Evolutionary conservation across 2,113 vertebrate genomes (phyloP), one percentile per base, ranked within the genome.

Genomic region (Henicopernis longicauda): DNA sequence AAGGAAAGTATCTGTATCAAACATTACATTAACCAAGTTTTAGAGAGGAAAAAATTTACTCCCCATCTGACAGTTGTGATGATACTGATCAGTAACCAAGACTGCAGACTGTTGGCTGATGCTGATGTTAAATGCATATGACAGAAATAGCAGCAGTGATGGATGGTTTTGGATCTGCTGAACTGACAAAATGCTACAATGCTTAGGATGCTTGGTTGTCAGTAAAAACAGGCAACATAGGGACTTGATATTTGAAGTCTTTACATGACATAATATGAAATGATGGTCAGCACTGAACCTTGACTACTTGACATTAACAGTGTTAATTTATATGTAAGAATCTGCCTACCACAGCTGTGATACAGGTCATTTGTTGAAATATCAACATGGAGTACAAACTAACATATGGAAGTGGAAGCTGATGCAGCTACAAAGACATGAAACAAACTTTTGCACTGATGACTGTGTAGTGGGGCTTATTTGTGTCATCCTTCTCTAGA

Each of bases 131-230:
- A 98, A 90, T 42, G 85, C 5, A 0, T 96, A 92, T 98, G 98
- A 98, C 98, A 98, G 97, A 97, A 97, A 76, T 82, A 91, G 87
- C 94, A 97, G 93, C 95, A 63, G 94, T 98, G 98, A 98, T 98
- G 96, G 97, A 98, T 98, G 92, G 66, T 95, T 97, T 94, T 72
- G 79, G 86, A 96, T 95, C 95, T 16, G 57, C 98, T 93, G 91
- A 97, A 94, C 96, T 97, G 97, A 97, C 97, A 98, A 97, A 98
- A 97, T 82, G 63, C 96, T 91, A 47, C 87, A 78, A 77, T 97
- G 93, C 95, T 98, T 94, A 97, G 93, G 96, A 91, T 96, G 95
- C 94, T 95, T 94, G 70, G 95, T 93, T 98, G 98, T 98, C 98
- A 98, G 94, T 96, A 94, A 98, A 98, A 98, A 97, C 92, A 97